Evolutionary conservation across 2,113 vertebrate genomes (phyloP), one percentile per base, ranked within the genome.

Genomic region (Pycnonotus jocosus): DNA sequence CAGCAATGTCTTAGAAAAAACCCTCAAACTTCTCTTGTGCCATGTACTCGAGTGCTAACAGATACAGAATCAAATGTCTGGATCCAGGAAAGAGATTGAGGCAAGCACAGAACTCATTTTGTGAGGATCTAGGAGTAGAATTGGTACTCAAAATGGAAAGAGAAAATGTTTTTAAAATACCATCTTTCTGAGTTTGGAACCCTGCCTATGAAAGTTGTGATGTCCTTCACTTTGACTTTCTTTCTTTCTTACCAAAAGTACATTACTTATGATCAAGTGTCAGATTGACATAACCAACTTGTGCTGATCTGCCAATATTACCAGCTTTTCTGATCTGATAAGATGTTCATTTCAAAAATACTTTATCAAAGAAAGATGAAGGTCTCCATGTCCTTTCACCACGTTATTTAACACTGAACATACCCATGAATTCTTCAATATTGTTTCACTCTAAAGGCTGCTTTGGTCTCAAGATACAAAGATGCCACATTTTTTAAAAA

Each of bases 341-440:
- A 70, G 83, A 50, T 86, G 76, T 42, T 93, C 86, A 90, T 92
- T 96, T 95, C 51, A 60, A 81, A 83, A 91, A 80, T 58, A 91
- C 71, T 96, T 93, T 97, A 92, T 64, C 73, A 96, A 92, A 89
- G 80, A 62, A 95, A 92, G 90, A 92, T 85, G 91, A 97, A 97
- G 87, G 82, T 90, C 85, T 87, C 27, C 65, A 68, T 76, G 62
- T 65, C 94, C 94, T 97, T 95, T 83, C 73, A 58, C 60, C 50
- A 40, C 30, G 53, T 47, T 89, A 61, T 86, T 85, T 78, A 83
- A 38, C n/a, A 54, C 15, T 33, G n/a, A 86, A 62, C 31, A 72
- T 33, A 9, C 33, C 35, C 15, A n/a, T 60, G 44, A 83, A 57
- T 83, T 89, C 51, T 80, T 58, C 54, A 73, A 16, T 9, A 48